phyloP scores from a whole-genome alignment of 2,113 vertebrate genomes.

The Notechis scutatus region DNA sequence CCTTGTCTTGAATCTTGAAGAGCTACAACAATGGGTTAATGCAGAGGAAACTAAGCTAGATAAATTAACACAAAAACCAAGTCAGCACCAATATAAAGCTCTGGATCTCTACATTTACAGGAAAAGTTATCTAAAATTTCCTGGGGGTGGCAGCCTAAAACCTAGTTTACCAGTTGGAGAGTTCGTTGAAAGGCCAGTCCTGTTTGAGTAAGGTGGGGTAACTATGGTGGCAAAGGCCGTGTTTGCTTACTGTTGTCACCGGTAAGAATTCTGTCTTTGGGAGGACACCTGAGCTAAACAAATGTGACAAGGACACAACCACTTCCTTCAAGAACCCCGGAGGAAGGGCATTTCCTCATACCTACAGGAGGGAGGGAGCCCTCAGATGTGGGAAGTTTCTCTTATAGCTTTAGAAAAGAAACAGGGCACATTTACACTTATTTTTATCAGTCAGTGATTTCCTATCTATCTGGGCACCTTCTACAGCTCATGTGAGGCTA shows the following conservation, averaged over 20 bases:
- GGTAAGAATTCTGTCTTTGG: background rate
- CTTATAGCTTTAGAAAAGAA: background rate
- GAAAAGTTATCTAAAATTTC: background rate
- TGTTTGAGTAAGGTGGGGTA: conserved; percentile 24
- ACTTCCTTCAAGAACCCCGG: background rate
- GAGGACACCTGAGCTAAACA: background rate
- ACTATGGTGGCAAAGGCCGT: conserved; percentile 11
- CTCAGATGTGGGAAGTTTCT: background rate
- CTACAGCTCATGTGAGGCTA: background rate
- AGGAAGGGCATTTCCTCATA: background rate
- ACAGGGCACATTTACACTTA: background rate
- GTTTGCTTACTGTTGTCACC: conserved; percentile 9
- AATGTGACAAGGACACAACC: background rate
- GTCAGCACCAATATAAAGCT: background rate
- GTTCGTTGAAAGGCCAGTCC: background rate
- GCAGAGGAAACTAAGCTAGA: background rate
- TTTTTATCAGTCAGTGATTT: background rate
- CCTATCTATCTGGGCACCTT: background rate
- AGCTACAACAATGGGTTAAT: background rate
- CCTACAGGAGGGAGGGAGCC: background rate
- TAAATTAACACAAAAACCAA: background rate
- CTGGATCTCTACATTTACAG: background rate
- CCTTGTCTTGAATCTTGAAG: background rate
- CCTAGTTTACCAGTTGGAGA: background rate
- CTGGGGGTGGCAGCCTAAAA: background rate